Percentiles rank a stretch among this genome's conserved stretches.
Conservation (phyloP, 2,797 vertebrate genomes). For the Spheniscus humboldti region DNA sequence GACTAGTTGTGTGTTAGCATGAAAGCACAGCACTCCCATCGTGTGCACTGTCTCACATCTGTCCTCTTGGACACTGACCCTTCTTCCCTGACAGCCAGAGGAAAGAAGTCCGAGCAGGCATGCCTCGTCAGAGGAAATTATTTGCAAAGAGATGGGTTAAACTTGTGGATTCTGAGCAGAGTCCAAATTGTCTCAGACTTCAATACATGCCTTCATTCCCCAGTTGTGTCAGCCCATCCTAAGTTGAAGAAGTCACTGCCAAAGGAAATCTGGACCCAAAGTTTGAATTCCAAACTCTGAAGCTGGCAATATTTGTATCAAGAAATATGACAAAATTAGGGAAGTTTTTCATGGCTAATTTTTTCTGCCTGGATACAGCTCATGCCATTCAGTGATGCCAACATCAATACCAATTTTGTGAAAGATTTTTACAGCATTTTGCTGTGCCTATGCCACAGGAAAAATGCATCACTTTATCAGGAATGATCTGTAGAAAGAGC, state of each 20-base stretch:
- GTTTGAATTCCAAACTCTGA: not conserved
- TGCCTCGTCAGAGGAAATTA: not conserved
- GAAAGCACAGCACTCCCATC: not conserved
- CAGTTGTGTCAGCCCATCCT: not conserved
- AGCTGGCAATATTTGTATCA: not conserved
- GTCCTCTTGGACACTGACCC: not conserved
- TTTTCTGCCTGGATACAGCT: not conserved
- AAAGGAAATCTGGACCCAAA: constrained; percentile 22
- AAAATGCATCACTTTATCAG: not conserved
- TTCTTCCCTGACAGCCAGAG: not conserved
- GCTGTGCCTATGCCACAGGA: fast-evolving
- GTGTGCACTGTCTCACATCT: not conserved
- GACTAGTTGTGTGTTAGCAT: not conserved
- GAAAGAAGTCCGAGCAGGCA: not conserved
- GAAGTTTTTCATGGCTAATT: not conserved
- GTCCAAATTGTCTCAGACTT: constrained; percentile 12
- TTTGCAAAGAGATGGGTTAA: not conserved
- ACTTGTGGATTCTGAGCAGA: not conserved
- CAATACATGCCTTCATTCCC: not conserved
- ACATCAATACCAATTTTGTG: not conserved
- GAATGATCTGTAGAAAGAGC: not conserved
- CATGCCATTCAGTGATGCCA: not conserved
- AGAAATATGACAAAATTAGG: not conserved
- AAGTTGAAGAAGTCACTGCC: not conserved
- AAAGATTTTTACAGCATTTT: not conserved